These are phyloP conservation scores for Diabrotica virgifera DNA, from an alignment of 1,140 invertebrate genomes.

Conservation along the genomic window DNA sequence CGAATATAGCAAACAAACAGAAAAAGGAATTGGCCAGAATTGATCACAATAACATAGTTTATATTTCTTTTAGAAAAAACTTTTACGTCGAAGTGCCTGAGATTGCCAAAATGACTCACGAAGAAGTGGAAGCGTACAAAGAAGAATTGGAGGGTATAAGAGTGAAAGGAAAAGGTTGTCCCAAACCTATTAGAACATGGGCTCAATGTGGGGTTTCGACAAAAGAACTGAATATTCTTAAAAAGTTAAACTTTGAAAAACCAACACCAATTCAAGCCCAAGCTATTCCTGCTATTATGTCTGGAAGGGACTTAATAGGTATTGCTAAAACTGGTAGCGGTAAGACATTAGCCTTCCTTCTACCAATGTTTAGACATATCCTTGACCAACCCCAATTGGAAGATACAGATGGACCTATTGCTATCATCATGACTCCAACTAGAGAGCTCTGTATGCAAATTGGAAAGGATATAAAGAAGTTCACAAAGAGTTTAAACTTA, in stretches of 20 bases:
- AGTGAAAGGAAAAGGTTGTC: constrained; percentile 69
- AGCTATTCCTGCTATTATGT: constrained; percentile 99
- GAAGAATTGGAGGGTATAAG: constrained; percentile 81
- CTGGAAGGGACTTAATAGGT: constrained; percentile 93
- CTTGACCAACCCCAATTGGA: constrained; percentile 90
- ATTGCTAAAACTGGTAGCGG: constrained; percentile 87
- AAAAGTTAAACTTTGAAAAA: constrained; percentile 91
- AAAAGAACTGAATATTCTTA: constrained; percentile 92
- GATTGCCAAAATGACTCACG: constrained; percentile 83
- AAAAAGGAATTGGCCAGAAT: constrained; percentile 88
- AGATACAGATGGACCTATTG: constrained; percentile 95
- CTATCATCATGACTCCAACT: constrained; percentile 97
- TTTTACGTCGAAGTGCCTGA: constrained; percentile 92
- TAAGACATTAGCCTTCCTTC: constrained; percentile 96
- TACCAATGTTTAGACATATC: constrained; percentile 98
- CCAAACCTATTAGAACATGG: constrained; percentile 71
- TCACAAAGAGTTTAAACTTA: constrained; percentile 84
- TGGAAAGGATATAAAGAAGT: constrained; percentile 94
- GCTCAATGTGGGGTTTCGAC: constrained; percentile 97
- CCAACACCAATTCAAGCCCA: constrained; percentile 99
- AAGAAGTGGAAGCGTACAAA: constrained; percentile 85
- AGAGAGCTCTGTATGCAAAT: constrained; percentile 99
- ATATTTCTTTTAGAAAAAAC: constrained; percentile 88
- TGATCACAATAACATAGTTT: constrained; percentile 80
- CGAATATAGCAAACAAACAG: constrained; percentile 83